Conservation (phyloP, 2,888 invertebrate species). For the Amorpha juglandis region DNA sequence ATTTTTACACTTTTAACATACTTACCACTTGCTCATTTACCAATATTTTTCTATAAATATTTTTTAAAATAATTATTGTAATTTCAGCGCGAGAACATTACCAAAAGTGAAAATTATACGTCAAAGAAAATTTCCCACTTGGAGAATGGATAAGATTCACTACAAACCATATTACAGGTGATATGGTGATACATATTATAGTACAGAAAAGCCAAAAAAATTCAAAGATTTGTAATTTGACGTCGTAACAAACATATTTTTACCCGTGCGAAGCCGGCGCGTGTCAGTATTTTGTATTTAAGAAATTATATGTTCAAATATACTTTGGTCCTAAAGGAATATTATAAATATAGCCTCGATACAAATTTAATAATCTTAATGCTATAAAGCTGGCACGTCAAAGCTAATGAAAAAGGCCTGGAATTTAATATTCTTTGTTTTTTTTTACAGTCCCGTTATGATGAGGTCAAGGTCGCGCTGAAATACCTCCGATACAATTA, state of each 20-base stretch:
- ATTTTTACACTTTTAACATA: no score
- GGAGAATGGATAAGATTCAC: constrained; percentile 55
- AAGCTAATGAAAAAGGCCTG: constrained; percentile 31
- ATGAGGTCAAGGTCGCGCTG: constrained; percentile 29
- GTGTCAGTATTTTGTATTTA: not conserved
- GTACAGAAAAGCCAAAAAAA: no score
- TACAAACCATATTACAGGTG: constrained; percentile 27
- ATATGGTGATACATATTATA: no score
- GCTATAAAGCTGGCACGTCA: constrained; percentile 27
- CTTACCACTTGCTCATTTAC: no score
- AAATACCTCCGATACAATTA: constrained; percentile 13
- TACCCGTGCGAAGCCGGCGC: no score
- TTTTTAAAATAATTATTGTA: not conserved
- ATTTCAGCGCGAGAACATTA: constrained; percentile 51
- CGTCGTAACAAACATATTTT: no score
- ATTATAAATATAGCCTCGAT: constrained; percentile 22
- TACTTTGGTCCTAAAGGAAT: constrained; percentile 10
- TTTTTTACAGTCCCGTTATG: constrained; percentile 32
- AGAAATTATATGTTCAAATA: not conserved
- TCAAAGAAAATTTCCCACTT: constrained; percentile 61
- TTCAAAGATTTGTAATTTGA: no score
- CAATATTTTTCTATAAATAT: not conserved
- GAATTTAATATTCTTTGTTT: constrained; percentile 31
- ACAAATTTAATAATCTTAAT: constrained; percentile 29
- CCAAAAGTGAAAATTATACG: constrained; percentile 59